These are phyloP conservation scores for Cetoscarus ocellatus DNA, from an alignment of 2,797 vertebrate genomes.

Conservation along the genomic window DNA sequence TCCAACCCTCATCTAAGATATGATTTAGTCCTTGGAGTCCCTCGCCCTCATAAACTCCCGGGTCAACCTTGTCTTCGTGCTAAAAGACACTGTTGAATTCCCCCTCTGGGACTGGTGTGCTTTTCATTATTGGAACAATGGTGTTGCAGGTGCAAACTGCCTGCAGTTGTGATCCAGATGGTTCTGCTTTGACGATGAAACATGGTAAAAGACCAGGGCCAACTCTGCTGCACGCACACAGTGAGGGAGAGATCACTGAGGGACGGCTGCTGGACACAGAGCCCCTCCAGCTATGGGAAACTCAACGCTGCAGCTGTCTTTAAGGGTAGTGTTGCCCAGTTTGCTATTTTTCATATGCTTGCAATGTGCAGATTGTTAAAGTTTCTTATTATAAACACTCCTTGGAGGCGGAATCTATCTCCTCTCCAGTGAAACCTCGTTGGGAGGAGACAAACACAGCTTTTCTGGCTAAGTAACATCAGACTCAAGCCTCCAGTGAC, in stretches of 20 bases:
- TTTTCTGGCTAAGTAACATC: conserved; percentile 20
- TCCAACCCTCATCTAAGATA: conserved; percentile 47
- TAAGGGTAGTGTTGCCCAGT: neutral
- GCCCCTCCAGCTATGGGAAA: conserved; percentile 23
- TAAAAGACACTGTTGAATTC: conserved; percentile 24
- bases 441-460: conserved; percentile 12
- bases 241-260: conserved; percentile 11
- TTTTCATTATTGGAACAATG: conserved; percentile 72
- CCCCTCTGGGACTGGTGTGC: conserved; percentile 47
- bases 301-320: conserved; percentile 42
- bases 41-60: conserved; percentile 58
- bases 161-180: conserved; percentile 56
- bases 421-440: conserved; percentile 23
- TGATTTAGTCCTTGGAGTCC: conserved; percentile 54
- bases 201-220: conserved; percentile 20
- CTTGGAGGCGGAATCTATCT: conserved; percentile 21
- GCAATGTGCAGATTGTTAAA: conserved; percentile 13
- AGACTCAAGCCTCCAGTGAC: conserved; percentile 11
- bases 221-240: conserved; percentile 8
- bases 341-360: conserved; percentile 24
- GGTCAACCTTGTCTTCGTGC: conserved; percentile 42
- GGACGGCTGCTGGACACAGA: conserved; percentile 15
- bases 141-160: conserved; percentile 74
- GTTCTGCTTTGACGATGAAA: conserved; percentile 59
- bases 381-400: conserved; percentile 24